Evolutionary conservation across 2,113 vertebrate genomes (phyloP), one percentile per base, ranked within the genome.

Genomic region (Dryoscopus gambensis): DNA sequence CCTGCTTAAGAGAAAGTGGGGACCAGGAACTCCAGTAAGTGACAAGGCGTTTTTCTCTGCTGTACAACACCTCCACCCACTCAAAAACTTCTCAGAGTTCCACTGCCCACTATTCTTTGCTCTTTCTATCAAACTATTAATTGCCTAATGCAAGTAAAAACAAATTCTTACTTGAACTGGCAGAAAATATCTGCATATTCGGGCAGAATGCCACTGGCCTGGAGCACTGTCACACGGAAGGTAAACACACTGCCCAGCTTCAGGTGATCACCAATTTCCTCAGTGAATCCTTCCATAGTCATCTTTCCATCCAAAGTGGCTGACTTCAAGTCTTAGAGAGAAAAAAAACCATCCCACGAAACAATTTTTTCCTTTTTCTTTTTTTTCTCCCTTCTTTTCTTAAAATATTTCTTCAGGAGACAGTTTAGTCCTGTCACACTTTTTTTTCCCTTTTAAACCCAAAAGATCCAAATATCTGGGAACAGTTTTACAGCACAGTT

Each of bases 121-220:
- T 44, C 35, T 53, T 47, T 49, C 31, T 59, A 27, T 46, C 49
- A 64, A 81, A 65, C 13, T 25, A 55, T 31, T 39, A 23, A 55
- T 25, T 77, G 28, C 20, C 30, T 30, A 23, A 31, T 11, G 27
- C 40, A 89, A 93, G 12, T 18, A 57, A 70, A 53, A 46, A 22
- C 2, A 21, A 53, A 69, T 37, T 98, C 99, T 99, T 98, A 99
- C 99, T 99, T 99, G 98, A 99, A 99, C 90, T 99, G 99, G 96
- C 99, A 99, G 97, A 99, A 99, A 95, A 99, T 99, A 69, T 99
- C 99, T 1, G 99, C 99, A 3, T 99, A 99, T 88, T 99, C 99
- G 0, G 99, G 98, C 11, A 98, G 98, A 97, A 99, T 97, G 42
- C 99, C 98, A 6, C 97, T 98, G 96, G 99, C 99, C 97, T 99